Conservation (phyloP, 1,140 invertebrate genomes). For the Nasonia giraulti region DNA sequence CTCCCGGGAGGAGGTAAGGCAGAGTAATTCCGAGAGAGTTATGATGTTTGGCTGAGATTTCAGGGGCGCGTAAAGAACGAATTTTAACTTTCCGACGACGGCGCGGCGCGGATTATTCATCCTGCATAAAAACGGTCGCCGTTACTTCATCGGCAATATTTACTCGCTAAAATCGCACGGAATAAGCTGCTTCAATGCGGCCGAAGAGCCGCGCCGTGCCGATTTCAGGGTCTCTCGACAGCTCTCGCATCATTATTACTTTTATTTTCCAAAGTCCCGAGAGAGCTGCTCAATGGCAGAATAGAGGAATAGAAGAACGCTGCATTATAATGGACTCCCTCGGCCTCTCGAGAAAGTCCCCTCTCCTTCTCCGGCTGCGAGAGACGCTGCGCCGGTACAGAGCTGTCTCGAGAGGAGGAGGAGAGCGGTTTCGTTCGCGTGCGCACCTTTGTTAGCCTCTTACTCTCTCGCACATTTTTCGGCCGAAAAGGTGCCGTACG, state of each 20-base stretch:
- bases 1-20: too few species aligned
- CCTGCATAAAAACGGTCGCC: too few species aligned
- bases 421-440: background rate
- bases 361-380: background rate
- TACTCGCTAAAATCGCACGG: too few species aligned
- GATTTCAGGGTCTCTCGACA: background rate
- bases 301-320: background rate
- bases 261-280: slow-evolving; percentile 33
- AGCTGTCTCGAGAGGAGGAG: background rate
- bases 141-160: too few species aligned
- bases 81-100: too few species aligned
- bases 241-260: slow-evolving; percentile 1
- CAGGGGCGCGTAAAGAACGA: too few species aligned
- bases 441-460: slow-evolving; percentile 15
- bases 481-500: background rate
- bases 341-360: slow-evolving; percentile 8
- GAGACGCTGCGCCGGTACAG: background rate
- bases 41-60: too few species aligned
- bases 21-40: too few species aligned
- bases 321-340: background rate
- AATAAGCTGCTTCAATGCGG: too few species aligned
- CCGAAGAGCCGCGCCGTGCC: background rate
- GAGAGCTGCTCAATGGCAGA: background rate
- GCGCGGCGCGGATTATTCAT: too few species aligned
- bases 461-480: slow-evolving; percentile 1